A percentile compares a stretch with the other conserved stretches of the same genome.
Conservation (phyloP, 2,113 vertebrate genomes). For the zebrafish (Danio rerio) region GRCz12tu NC_133194.1:41735001-41735500, state of each 20-base stretch:
- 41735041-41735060: slow-evolving; percentile 99
- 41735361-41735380: too few species aligned
- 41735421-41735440: too few species aligned
- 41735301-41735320: not conserved
- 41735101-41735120: slow-evolving; percentile 87
- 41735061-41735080: slow-evolving; percentile 98
- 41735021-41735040: slow-evolving; percentile 92
- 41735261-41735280: slow-evolving; percentile 99
- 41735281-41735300: slow-evolving; percentile 43
- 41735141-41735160: slow-evolving; percentile 96
- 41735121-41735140: slow-evolving; percentile 98
- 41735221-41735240: slow-evolving; percentile 99
- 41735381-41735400: too few species aligned
- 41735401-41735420: too few species aligned
- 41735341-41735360: too few species aligned
- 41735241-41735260: slow-evolving; percentile 99
- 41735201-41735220: slow-evolving; percentile 86
- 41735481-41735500: too few species aligned
- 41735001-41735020: slow-evolving; percentile 88
- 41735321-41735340: too few species aligned
- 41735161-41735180: slow-evolving; percentile 90
- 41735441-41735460: too few species aligned
- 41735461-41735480: too few species aligned
- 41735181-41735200: slow-evolving; percentile 85
- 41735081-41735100: slow-evolving; percentile 88